These are phyloP conservation scores for Catharus minimus DNA, from an alignment of 2,113 vertebrate genomes.

Conservation along the genomic window DNA sequence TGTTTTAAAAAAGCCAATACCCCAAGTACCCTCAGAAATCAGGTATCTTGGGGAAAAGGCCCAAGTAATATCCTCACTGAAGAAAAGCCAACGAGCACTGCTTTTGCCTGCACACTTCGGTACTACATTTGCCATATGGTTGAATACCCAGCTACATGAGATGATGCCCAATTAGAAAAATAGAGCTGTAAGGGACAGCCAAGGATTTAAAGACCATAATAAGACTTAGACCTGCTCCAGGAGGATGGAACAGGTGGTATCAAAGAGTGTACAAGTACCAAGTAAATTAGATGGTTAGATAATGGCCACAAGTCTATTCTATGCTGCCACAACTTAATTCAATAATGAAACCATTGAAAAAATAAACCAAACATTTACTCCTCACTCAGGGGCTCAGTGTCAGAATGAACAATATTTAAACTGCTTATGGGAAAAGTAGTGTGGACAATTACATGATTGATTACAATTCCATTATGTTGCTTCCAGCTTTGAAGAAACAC, in stretches of 20 bases:
- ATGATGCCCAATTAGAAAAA: not conserved
- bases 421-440: not conserved
- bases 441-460: not conserved
- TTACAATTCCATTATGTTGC: not conserved
- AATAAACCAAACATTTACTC: not conserved
- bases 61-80: not conserved
- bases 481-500: not conserved
- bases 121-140: fast-evolving
- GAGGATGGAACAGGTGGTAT: not conserved
- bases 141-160: not conserved
- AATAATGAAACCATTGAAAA: not conserved
- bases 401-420: not conserved
- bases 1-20: not conserved
- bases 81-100: not conserved
- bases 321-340: not conserved
- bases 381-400: not conserved
- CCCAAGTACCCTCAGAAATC: not conserved
- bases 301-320: not conserved
- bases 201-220: not conserved
- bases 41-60: not conserved
- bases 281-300: not conserved
- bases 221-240: not conserved
- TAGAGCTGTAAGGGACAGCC: not conserved
- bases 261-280: not conserved
- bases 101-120: not conserved